Conservation (phyloP, 2,113 vertebrate species). For the Clupea harengus region DNA sequence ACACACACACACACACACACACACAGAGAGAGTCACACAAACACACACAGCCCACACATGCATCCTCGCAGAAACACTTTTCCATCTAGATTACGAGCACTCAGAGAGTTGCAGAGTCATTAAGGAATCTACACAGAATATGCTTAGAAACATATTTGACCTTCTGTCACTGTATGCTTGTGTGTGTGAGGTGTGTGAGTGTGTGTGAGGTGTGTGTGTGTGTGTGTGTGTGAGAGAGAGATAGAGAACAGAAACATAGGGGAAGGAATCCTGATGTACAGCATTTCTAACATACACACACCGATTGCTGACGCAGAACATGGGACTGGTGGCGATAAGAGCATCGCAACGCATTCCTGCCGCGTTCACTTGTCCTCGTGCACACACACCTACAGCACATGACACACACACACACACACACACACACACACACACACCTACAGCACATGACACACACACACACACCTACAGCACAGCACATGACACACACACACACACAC, state of each 20-base stretch:
- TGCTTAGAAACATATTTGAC: too few relatives aligned
- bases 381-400: background rate
- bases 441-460: too few relatives aligned
- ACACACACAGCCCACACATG: too few relatives aligned
- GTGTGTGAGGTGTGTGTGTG: background rate
- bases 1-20: too few relatives aligned
- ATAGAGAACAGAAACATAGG: background rate
- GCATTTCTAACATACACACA: slow-evolving; percentile 3
- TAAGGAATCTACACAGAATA: too few relatives aligned
- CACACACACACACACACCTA: too few relatives aligned
- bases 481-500: too few relatives aligned
- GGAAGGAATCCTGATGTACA: background rate
- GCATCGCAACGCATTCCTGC: background rate
- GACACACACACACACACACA: background rate
- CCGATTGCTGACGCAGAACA: background rate
- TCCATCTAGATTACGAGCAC: too few relatives aligned
- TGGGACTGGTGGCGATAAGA: background rate
- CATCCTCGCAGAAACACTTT: too few relatives aligned
- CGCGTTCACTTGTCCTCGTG: background rate
- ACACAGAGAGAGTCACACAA: too few relatives aligned
- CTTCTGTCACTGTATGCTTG: background rate
- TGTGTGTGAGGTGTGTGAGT: too few relatives aligned
- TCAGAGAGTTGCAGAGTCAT: too few relatives aligned
- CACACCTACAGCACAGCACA: background rate
- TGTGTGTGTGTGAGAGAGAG: background rate